Conservation (phyloP, 2,113 vertebrate genomes). For the human region DNA sequence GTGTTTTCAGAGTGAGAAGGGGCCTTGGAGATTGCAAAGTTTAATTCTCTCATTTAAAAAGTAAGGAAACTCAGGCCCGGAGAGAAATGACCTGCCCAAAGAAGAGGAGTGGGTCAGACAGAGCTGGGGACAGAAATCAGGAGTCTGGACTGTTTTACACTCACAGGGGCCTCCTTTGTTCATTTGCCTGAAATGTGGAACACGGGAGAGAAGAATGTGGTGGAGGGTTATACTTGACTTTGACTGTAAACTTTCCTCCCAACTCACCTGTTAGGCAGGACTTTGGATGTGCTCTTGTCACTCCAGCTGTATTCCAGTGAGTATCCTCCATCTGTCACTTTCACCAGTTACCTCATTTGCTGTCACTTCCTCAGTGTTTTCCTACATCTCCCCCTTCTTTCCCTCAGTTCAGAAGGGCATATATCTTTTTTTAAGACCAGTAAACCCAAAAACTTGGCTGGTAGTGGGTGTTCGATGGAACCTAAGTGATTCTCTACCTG, state of each 20-base stretch:
- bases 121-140: neutral
- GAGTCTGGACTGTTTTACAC: neutral
- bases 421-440: neutral
- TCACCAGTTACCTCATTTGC: fast-evolving
- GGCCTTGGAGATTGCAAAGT: neutral
- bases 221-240: neutral
- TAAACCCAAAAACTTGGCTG: neutral
- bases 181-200: neutral
- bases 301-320: neutral
- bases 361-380: no score
- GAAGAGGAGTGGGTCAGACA: no score
- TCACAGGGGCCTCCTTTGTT: neutral
- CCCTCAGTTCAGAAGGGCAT: neutral
- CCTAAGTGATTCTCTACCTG: neutral
- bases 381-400: neutral
- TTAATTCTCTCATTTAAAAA: neutral
- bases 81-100: neutral
- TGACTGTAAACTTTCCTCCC: no score
- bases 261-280: fast-evolving
- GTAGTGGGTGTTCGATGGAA: neutral
- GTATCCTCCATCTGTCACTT: fast-evolving
- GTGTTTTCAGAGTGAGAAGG: neutral
- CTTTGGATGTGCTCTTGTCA: fast-evolving
- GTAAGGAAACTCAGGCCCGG: neutral
- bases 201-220: neutral